Evolutionary conservation across 2,888 invertebrate genomes (phyloP), one percentile per base, ranked within the genome.

Genomic region (Drosophila borealis): DNA sequence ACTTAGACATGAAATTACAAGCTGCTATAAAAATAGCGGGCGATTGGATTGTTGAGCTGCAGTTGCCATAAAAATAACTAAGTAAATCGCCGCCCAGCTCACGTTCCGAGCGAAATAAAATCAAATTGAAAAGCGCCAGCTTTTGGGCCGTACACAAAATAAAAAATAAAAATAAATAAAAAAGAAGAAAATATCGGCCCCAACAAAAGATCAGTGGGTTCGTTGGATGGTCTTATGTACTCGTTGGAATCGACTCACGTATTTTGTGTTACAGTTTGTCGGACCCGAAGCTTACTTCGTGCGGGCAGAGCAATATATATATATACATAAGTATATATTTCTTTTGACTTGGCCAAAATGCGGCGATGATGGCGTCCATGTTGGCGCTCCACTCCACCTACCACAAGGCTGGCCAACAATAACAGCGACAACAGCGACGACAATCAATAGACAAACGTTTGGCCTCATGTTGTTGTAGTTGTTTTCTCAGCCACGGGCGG

Each of bases 211-310:
- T 64, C 53, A 57, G 67, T 49, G 45, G 42, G 14, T 66, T 70
- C 57, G 46, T 33, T 63, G 65, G 63, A 74, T 70, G 69, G 63
- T 50, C 51, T 59, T 51, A 59, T 73, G 49, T 59, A 61, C 56
- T 70, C 69, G 81, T 72, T 44, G 70, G 73, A 89, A 78, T 86
- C 89, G 80, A 86, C 60, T 86, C 85, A 86, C 85, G 85, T 89
- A 89, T 86, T 86, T 86, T 89, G 89, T 86, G 85, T 86, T 86
- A 86, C 89, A 86, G 74, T 88, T 81, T 73, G 84, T 82, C 54
- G 39, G 49, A 81, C 51, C 62, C 75, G 75, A 68, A 61, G 70
- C 53, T 60, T 44, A 65, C 61, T 78, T 85, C 89, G 85, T 85
- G 85, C 89, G 72, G 41, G 53, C 67, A 57, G 56, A 48, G 51